These are phyloP conservation scores for Drosophila ananassae DNA, from an alignment of 1,140 invertebrate genomes.

Conservation along the genomic window DNA sequence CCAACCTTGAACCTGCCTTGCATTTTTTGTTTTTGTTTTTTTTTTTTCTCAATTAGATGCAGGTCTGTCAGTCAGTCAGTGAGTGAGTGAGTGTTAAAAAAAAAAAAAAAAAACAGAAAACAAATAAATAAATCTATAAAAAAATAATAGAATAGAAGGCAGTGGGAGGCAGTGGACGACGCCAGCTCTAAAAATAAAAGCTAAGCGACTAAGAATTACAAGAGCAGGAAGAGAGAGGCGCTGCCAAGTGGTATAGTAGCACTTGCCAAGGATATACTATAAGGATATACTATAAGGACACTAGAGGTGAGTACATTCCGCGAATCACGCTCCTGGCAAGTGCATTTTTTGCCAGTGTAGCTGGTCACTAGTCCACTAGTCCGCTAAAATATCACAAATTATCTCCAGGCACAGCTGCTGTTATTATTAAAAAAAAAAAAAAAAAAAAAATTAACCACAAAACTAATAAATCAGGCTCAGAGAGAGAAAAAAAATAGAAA, in stretches of 20 bases:
- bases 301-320: constrained; percentile 17
- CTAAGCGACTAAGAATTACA: constrained; percentile 17
- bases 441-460: background rate
- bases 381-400: constrained; percentile 1
- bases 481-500: background rate
- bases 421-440: too few relatives aligned
- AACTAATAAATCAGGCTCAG: background rate
- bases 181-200: constrained; percentile 12
- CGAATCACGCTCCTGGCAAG: constrained; percentile 24
- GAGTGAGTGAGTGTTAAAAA: constrained; percentile 2
- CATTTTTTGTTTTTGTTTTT: background rate
- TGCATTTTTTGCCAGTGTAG: background rate
- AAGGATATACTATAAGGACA: background rate
- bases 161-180: background rate
- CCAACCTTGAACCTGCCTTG: constrained; percentile 37
- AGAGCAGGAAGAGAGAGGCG: constrained; percentile 19
- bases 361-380: constrained; percentile 12
- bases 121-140: constrained; percentile 2
- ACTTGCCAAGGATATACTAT: constrained; percentile 55
- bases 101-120: background rate
- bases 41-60: constrained; percentile 35
- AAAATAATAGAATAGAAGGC: constrained; percentile 1
- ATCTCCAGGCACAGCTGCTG: background rate
- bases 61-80: constrained; percentile 21
- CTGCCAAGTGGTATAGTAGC: constrained; percentile 45